Conservation (phyloP, 2,888 invertebrate species). For the Scaptomyza tumidula region DNA sequence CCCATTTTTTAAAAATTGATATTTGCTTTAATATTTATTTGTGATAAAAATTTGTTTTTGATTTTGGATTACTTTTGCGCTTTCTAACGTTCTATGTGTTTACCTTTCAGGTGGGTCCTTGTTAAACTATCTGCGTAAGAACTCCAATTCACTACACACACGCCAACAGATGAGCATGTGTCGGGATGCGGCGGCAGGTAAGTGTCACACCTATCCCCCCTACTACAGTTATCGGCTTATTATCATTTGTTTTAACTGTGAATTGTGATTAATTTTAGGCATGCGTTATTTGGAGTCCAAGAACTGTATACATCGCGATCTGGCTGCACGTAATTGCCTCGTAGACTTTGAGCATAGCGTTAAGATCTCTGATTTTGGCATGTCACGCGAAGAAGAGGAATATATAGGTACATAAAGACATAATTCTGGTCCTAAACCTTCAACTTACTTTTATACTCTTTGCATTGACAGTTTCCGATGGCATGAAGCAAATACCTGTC, state of each 20-base stretch:
- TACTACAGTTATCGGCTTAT: too few species aligned
- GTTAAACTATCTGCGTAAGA: constrained; percentile 93
- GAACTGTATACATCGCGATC: constrained; percentile 97
- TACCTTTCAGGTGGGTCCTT: constrained; percentile 91
- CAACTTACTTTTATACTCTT: background rate
- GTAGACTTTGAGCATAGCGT: constrained; percentile 92
- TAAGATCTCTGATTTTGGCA: constrained; percentile 99
- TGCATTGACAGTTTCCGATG: constrained; percentile 90
- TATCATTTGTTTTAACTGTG: background rate
- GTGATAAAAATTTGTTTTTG: background rate
- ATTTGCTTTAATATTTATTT: too few species aligned
- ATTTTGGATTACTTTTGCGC: background rate
- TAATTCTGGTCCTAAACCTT: accelerated
- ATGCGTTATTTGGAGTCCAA: constrained; percentile 98
- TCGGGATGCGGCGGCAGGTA: constrained; percentile 94
- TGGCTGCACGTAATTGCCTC: constrained; percentile 96
- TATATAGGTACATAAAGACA: constrained; percentile 87
- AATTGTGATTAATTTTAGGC: constrained; percentile 71
- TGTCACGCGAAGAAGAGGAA: constrained; percentile 98
- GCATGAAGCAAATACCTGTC: constrained; percentile 99
- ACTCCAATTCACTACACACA: constrained; percentile 88
- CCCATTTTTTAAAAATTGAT: too few species aligned
- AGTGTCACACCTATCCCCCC: constrained; percentile 8
- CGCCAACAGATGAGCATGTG: constrained; percentile 94
- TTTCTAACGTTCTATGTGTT: background rate